Evolutionary conservation across 2,888 invertebrate genomes (phyloP), one percentile per base, ranked within the genome.

Genomic region (Epirrhoe alternata): DNA sequence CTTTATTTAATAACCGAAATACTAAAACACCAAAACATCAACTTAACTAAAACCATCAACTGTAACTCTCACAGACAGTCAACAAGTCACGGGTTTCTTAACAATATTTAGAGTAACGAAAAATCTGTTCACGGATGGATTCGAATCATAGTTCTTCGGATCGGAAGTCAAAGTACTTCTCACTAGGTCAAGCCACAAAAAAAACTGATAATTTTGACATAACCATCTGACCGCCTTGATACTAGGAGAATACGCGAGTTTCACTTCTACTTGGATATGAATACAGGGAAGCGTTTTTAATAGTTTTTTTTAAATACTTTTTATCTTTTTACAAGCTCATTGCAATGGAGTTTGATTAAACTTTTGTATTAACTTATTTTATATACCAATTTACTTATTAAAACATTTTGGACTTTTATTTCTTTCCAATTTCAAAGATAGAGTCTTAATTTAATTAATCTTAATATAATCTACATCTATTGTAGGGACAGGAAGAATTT

Each of bases 231-330:
- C 24, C 24, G 24, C 24, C 24, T 24, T 24, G 24, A 24, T 3
- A 24, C 24, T 24, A 24, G 24, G 24, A 24, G 3, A 12, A 14
- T 31, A 38, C 16, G 53, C 14, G 47, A 58, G 63, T 58, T 64
- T 64, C 64, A 30, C 16, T 38, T 58, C 58, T 58, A 58, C 2
- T 7, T 35, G 38, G 30, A 49, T 49, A 24, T 42, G 42, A 4
- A 47, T 12, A 57, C 31, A 57, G 55, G 49, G 17, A 16, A 10
- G 14, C 7, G 35, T 53, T 16, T 82, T 81, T 81, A 80, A 80
- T 82, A 79, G 78, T 82, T 84, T 80, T 80, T 80, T 82, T 76
- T 80, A 72, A 77, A 76, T 77, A 74, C 78, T 84, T 83, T 84
- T 84, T 84, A 80, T 75, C 86, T 84, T 83, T 77, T 74, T 75